phyloP scores from a whole-genome alignment of 2,797 vertebrate genomes.

The Masticophis lateralis region DNA sequence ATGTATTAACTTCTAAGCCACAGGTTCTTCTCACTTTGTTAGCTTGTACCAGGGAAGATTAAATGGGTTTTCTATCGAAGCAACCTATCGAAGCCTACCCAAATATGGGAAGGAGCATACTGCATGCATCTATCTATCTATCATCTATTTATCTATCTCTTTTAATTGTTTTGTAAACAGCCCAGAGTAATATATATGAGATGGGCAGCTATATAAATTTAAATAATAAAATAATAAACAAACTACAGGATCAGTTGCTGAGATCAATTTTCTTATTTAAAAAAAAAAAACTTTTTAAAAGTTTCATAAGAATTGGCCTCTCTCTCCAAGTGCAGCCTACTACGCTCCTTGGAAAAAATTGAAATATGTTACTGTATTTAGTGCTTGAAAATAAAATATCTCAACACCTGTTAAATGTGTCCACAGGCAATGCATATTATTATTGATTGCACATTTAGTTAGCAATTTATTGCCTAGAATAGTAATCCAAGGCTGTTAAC shows the following conservation, averaged over 20 bases:
- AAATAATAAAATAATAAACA: neutral
- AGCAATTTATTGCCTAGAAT: slow-evolving; percentile 57
- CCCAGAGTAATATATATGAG: neutral
- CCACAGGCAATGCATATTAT: slow-evolving; percentile 69
- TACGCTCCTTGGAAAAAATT: slow-evolving; percentile 18
- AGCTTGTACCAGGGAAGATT: too few relatives aligned
- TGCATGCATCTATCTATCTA: too few relatives aligned
- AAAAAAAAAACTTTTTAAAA: neutral
- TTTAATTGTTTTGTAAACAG: too few relatives aligned
- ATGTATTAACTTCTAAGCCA: too few relatives aligned
- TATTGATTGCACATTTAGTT: slow-evolving; percentile 43
- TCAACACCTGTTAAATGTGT: slow-evolving; percentile 75
- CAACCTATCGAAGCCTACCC: too few relatives aligned
- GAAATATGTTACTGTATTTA: slow-evolving; percentile 37
- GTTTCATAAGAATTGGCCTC: slow-evolving; percentile 1
- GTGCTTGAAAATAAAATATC: slow-evolving; percentile 46
- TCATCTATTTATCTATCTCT: too few relatives aligned
- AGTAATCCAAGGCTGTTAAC: slow-evolving; percentile 45
- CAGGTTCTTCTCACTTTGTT: too few relatives aligned
- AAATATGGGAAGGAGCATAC: too few relatives aligned
- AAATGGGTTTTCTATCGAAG: too few relatives aligned
- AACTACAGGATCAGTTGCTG: neutral
- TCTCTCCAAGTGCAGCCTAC: slow-evolving; percentile 3
- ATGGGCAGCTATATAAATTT: neutral
- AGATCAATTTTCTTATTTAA: neutral